Evolutionary conservation across 2,113 vertebrate species (phyloP).

Genomic region (Rhinogobius similis): DNA sequence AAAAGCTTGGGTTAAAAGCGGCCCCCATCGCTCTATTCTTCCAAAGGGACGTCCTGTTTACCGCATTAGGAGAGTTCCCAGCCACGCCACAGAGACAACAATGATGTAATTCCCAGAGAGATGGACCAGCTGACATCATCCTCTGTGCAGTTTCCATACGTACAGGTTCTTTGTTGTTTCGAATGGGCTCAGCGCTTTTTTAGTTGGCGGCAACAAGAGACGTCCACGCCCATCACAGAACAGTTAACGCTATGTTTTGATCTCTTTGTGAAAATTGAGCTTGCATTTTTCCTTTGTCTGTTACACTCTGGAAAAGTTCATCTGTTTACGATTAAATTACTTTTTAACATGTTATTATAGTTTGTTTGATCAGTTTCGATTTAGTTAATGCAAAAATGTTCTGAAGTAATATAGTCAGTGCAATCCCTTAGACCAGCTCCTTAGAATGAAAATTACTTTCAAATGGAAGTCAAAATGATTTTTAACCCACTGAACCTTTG

Average conservation of each 20-base stretch:
- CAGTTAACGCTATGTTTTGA: constrained; percentile 48
- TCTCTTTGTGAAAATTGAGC: constrained; percentile 36
- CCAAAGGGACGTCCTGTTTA: constrained; percentile 70
- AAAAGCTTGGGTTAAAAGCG: constrained; percentile 37
- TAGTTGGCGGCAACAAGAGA: constrained; percentile 20
- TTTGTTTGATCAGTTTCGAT: too few species aligned
- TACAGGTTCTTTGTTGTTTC: constrained; percentile 45
- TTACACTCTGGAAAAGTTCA: background rate
- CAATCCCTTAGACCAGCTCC: too few species aligned
- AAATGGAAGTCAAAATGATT: too few species aligned
- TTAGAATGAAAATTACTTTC: too few species aligned
- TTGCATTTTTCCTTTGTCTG: background rate
- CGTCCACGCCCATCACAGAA: constrained; percentile 40
- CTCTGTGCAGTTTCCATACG: constrained; percentile 69
- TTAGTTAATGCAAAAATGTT: too few species aligned
- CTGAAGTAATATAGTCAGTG: too few species aligned
- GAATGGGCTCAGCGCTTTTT: constrained; percentile 20
- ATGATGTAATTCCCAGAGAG: constrained; percentile 78
- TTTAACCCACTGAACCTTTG: too few species aligned
- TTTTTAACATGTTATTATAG: too few species aligned
- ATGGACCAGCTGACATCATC: constrained; percentile 74
- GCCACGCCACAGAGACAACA: constrained; percentile 53
- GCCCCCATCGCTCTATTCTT: constrained; percentile 36
- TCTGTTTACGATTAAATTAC: too few species aligned
- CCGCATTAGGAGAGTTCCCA: constrained; percentile 77